Evolutionary conservation across 2,888 invertebrate genomes (phyloP).

Genomic region (Cyaniris semiargus): DNA sequence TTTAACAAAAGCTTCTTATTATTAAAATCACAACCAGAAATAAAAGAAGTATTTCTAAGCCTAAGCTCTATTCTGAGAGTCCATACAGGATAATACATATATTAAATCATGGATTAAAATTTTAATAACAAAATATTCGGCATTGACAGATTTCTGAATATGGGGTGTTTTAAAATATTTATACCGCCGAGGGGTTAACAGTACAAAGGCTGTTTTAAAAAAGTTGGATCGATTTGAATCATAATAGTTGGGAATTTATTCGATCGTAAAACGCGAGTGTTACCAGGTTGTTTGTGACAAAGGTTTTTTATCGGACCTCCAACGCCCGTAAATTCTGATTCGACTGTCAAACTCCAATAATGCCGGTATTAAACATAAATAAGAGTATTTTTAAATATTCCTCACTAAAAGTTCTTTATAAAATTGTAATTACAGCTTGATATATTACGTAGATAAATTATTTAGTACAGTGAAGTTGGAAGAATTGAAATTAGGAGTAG

Average conservation of each 20-base stretch:
- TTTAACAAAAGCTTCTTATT: no score
- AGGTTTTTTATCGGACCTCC: constrained; percentile 72
- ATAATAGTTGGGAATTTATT: constrained; percentile 80
- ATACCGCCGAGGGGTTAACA: constrained; percentile 55
- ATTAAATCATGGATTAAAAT: background rate
- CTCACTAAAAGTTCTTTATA: background rate
- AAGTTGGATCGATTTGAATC: constrained; percentile 75
- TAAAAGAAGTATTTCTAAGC: background rate
- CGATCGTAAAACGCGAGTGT: constrained; percentile 74
- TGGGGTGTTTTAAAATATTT: constrained; percentile 62
- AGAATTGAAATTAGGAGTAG: no score
- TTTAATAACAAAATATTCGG: constrained; percentile 33
- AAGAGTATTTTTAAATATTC: constrained; percentile 4
- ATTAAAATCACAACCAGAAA: no score
- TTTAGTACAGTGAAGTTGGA: no score
- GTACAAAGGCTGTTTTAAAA: constrained; percentile 36
- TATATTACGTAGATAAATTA: background rate
- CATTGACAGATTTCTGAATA: constrained; percentile 36
- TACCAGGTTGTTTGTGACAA: constrained; percentile 71
- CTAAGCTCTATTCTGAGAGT: background rate
- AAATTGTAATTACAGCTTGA: background rate
- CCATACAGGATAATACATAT: background rate
- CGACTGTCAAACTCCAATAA: constrained; percentile 65
- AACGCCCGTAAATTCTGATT: constrained; percentile 74
- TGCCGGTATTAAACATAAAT: constrained; percentile 29